A percentile compares a stretch with the other conserved stretches of the same genome.
Evolutionary conservation across 2,797 vertebrate genomes (phyloP).

Genomic region (Chelmon rostratus): DNA sequence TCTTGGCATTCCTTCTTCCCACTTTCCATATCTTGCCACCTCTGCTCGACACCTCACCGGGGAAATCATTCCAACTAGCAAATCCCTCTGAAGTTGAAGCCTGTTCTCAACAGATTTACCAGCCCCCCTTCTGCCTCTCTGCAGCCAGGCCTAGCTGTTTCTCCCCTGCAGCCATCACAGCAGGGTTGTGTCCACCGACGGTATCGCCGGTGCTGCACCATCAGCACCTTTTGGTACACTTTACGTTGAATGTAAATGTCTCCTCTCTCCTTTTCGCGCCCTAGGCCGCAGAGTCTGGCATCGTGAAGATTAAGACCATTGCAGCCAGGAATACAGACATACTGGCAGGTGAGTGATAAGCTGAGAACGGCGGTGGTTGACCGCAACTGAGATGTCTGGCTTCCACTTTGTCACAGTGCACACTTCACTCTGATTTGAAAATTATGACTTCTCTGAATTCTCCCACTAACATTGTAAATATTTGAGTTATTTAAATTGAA

Average conservation of each 20-base stretch:
- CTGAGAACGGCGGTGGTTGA: neutral
- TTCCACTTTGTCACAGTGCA: neutral
- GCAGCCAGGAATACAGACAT: slow-evolving; percentile 94
- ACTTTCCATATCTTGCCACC: slow-evolving; percentile 22
- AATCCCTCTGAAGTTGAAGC: slow-evolving; percentile 34
- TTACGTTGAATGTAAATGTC: slow-evolving; percentile 25
- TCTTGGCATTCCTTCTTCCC: slow-evolving; percentile 21
- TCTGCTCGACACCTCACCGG: slow-evolving; percentile 46
- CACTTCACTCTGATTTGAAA: slow-evolving; percentile 4
- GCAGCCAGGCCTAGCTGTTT: slow-evolving; percentile 10
- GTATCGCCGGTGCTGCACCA: slow-evolving; percentile 1
- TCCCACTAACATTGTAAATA: neutral
- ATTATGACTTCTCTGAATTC: neutral
- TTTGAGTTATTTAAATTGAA: neutral
- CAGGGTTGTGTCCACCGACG: slow-evolving; percentile 6
- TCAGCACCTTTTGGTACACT: slow-evolving; percentile 27
- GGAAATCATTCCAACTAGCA: slow-evolving; percentile 53
- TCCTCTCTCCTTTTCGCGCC: slow-evolving; percentile 52
- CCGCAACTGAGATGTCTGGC: neutral
- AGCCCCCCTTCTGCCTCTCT: slow-evolving; percentile 1
- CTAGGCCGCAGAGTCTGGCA: slow-evolving; percentile 98
- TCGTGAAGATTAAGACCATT: slow-evolving; percentile 99
- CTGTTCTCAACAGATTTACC: slow-evolving; percentile 18
- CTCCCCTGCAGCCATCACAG: slow-evolving; percentile 38
- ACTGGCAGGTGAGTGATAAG: slow-evolving; percentile 90